Evolutionary conservation across 2,888 invertebrate genomes (phyloP), one percentile per base, ranked within the genome.

Genomic region (Scaeva pyrastri): DNA sequence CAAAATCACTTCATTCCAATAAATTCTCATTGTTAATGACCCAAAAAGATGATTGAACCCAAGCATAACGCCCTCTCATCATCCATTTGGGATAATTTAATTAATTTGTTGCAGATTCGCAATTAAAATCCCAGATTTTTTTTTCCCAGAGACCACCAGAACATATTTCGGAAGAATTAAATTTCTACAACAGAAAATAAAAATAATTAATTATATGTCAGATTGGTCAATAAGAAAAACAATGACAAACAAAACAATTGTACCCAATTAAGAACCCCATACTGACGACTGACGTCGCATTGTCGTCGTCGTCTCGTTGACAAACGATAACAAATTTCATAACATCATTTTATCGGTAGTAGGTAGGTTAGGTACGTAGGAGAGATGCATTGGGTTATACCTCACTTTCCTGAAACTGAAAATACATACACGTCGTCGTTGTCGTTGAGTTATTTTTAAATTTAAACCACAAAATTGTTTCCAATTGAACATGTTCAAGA

Each of bases 31-130:
- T 74, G 16, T 16, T n/a, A 68, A 50, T 60, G 52, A 45, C 16
- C 70, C 41, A 31, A 21, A 72, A 66, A 66, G 77, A 73, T 60
- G 68, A 52, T 31, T 73, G 68, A 78, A 78, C 77, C 55, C 52
- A 55, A 60, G 48, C 66, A 58, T 56, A 64, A 60, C 31, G 41
- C 62, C 23, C 23, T 48, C n/a, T 71, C 21, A n/a, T 31, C 2
- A 31, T 31, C 5, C 31, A 31, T 7, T 31, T 8, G 64, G 16
- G 60, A 56, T 48, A 23, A 41, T 45, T 14, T 19, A 71, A 58
- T 68, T 68, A 58, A 71, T 55, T 72, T 60, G 56, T 66, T 82
- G 71, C 72, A 60, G 21, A 76, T 68, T 23, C 12, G 16, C 21
- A 56, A 11, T 50, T 52, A 55, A 19, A 41, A 68, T 62, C 66